Percentiles rank a stretch among this genome's conserved stretches.
Evolutionary conservation across 2,888 invertebrate genomes (phyloP).

Genomic region (Panopea generosa): DNA sequence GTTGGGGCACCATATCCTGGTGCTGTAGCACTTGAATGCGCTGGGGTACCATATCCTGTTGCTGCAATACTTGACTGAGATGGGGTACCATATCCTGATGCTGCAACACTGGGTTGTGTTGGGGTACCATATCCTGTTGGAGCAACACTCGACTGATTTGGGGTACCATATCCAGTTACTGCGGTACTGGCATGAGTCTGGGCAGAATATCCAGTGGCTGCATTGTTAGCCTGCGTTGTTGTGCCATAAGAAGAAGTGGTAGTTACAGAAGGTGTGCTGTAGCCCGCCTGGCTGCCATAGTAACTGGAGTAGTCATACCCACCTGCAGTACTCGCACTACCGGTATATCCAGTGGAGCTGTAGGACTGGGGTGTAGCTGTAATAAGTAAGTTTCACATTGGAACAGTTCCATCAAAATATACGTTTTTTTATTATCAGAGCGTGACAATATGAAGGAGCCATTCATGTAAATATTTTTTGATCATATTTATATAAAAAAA

Average conservation of each 20-base stretch:
- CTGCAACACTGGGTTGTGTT: not conserved
- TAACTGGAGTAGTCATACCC: conserved; percentile 35
- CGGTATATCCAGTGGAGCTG: conserved; percentile 8
- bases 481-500: no score
- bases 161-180: no score
- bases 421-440: no score
- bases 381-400: no score
- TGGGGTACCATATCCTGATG: not conserved
- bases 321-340: no score
- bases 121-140: not conserved
- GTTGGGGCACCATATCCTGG: not conserved
- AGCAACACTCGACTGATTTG: not conserved
- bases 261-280: not conserved
- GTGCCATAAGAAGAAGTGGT: not conserved
- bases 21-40: not conserved
- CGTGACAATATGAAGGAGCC: no score
- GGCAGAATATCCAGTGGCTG: no score
- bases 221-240: not conserved
- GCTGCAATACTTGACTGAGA: not conserved
- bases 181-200: no score
- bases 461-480: no score
- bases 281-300: conserved; percentile 28
- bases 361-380: conserved; percentile 8
- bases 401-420: no score
- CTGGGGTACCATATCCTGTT: not conserved